A percentile compares a stretch with the other conserved stretches of the same genome.
Conservation (phyloP, 2,888 invertebrate species). For the Chrysolina oricalcia region DNA sequence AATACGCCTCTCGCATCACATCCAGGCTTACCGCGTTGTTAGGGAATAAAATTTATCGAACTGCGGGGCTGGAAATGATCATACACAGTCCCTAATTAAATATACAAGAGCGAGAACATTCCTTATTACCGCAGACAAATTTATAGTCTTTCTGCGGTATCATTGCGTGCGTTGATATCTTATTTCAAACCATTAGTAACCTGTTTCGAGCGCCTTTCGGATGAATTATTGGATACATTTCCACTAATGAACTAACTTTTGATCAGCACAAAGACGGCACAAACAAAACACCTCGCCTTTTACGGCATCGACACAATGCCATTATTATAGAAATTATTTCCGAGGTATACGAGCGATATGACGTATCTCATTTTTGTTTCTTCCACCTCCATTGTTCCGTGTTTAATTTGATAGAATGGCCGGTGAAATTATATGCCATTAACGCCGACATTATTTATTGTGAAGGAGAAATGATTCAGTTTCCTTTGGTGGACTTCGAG, state of each 20-base stretch:
- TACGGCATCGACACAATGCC: slow-evolving; percentile 55
- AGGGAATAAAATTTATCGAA: slow-evolving; percentile 25
- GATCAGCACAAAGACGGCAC: slow-evolving; percentile 65
- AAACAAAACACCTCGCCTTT: slow-evolving; percentile 63
- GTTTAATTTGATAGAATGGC: slow-evolving; percentile 23
- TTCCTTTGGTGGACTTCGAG: neutral
- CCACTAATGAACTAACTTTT: slow-evolving; percentile 71
- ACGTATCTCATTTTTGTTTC: slow-evolving; percentile 53
- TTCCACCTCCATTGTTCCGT: slow-evolving; percentile 51
- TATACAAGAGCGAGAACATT: slow-evolving; percentile 60
- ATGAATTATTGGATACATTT: slow-evolving; percentile 71
- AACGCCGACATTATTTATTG: slow-evolving; percentile 2
- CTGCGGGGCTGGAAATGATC: slow-evolving; percentile 18
- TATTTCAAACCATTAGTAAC: slow-evolving; percentile 72
- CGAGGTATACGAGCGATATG: slow-evolving; percentile 43
- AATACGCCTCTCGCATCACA: neutral
- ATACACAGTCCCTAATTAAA: slow-evolving; percentile 50
- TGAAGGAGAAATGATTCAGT: neutral
- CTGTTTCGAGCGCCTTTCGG: slow-evolving; percentile 62
- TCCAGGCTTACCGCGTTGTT: neutral
- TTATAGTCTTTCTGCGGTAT: slow-evolving; percentile 67
- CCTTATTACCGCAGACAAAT: slow-evolving; percentile 68
- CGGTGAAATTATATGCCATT: slow-evolving; percentile 21
- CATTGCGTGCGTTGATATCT: slow-evolving; percentile 72
- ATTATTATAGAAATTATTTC: slow-evolving; percentile 58